phyloP scores from a whole-genome alignment of 1,140 invertebrate genomes.

The Lepidurus arcticus region DNA sequence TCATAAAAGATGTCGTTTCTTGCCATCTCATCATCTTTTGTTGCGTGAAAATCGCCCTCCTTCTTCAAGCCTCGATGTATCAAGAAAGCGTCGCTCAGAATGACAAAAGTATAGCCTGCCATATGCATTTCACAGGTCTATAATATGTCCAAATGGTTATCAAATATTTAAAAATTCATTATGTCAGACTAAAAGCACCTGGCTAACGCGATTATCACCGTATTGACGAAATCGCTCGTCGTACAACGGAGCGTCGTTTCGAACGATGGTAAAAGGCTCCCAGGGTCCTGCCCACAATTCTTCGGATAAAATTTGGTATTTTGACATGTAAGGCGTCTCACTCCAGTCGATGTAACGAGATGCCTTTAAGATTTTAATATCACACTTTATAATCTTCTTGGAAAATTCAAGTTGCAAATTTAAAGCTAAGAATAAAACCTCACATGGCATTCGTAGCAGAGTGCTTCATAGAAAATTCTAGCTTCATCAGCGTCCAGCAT shows the following conservation, averaged over 20 bases:
- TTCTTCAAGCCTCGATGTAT: not conserved
- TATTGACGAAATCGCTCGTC: conserved; percentile 60
- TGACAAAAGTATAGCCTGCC: not conserved
- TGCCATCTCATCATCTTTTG: not conserved
- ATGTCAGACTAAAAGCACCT: conserved; percentile 44
- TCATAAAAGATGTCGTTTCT: not conserved
- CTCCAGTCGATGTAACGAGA: not conserved
- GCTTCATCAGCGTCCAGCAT: conserved; percentile 43
- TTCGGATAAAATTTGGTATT: not conserved
- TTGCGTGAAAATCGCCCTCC: not conserved
- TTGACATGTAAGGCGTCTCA: not conserved
- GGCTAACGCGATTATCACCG: conserved; percentile 58
- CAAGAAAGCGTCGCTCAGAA: not conserved
- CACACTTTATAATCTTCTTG: not conserved
- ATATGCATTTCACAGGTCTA: conserved; percentile 7
- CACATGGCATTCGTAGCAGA: conserved; percentile 55
- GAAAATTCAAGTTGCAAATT: not conserved
- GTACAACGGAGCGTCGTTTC: conserved; percentile 51
- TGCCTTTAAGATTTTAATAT: not conserved
- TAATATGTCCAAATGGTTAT: not conserved
- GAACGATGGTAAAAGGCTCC: conserved; percentile 57
- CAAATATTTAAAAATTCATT: not conserved
- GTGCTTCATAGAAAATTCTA: conserved; percentile 54
- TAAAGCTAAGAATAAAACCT: conserved; percentile 27
- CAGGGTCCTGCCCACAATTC: conserved; percentile 47